phyloP scores from a whole-genome alignment of 2,888 invertebrate species.

The Lasioglossum zephyrum region DNA sequence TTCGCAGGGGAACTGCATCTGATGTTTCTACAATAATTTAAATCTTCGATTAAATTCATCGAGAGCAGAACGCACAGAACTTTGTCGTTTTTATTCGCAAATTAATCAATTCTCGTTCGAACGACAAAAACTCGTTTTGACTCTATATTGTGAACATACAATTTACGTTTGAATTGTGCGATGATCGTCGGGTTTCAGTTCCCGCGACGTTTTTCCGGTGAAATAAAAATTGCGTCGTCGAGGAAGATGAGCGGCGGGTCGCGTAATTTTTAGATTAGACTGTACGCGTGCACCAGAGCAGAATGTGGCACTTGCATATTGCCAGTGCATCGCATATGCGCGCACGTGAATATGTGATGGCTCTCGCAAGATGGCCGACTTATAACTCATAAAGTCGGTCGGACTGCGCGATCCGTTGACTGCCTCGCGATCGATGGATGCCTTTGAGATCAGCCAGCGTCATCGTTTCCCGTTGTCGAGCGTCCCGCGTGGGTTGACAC shows the following conservation, averaged over 20 bases:
- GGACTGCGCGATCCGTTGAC: constrained; percentile 68
- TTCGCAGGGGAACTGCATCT: too few species aligned
- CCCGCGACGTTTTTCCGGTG: neutral
- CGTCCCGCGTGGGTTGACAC: constrained; percentile 70
- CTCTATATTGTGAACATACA: too few species aligned
- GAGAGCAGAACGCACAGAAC: too few species aligned
- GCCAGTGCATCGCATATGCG: constrained; percentile 79
- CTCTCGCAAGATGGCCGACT: constrained; percentile 83
- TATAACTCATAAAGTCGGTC: constrained; percentile 83
- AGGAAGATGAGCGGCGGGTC: neutral
- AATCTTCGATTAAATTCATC: too few species aligned
- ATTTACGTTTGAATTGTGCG: too few species aligned
- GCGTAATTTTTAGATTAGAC: constrained; percentile 74
- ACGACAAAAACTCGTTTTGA: too few species aligned
- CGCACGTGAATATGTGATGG: constrained; percentile 82
- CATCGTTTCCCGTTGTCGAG: constrained; percentile 69
- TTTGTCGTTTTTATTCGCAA: too few species aligned
- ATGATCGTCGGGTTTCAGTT: neutral
- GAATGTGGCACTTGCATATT: constrained; percentile 82
- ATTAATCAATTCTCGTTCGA: too few species aligned
- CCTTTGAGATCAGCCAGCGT: constrained; percentile 72
- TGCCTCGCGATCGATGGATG: constrained; percentile 78
- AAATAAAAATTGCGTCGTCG: neutral
- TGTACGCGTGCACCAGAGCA: constrained; percentile 77
- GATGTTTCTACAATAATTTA: too few species aligned